phyloP scores from a whole-genome alignment of 2,888 invertebrate species.

The Lottia gigantea region DNA sequence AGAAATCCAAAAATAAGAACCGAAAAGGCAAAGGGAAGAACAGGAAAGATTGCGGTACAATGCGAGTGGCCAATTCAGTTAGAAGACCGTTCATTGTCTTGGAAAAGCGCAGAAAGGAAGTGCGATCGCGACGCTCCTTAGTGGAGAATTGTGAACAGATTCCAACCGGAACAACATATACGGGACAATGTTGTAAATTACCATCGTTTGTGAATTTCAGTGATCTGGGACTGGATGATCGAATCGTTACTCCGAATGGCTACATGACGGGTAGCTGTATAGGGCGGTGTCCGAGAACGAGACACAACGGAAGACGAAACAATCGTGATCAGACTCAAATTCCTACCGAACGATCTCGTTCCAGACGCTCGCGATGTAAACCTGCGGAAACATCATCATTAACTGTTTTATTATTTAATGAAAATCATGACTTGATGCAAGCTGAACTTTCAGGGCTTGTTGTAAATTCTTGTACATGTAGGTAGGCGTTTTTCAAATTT shows the following conservation, averaged over 20 bases:
- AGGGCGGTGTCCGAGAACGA: constrained; percentile 12
- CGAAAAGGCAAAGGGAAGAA: constrained; percentile 11
- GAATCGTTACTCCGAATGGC: constrained; percentile 22
- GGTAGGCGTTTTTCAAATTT: not conserved
- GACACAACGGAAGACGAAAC: not conserved
- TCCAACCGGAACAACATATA: constrained; percentile 1
- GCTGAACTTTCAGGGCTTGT: constrained; percentile 16
- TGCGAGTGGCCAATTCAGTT: not conserved
- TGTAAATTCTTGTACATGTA: constrained; percentile 19
- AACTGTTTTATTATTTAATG: constrained; percentile 22
- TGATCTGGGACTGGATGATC: constrained; percentile 17
- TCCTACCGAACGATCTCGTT: not conserved
- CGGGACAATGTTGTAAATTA: constrained; percentile 1
- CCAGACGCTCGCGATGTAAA: constrained; percentile 4
- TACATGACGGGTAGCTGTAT: constrained; percentile 18
- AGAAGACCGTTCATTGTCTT: not conserved
- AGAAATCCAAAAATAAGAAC: constrained; percentile 13
- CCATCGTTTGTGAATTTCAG: constrained; percentile 18
- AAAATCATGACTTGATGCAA: constrained; percentile 18
- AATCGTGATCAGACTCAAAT: not conserved
- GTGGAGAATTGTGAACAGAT: not conserved
- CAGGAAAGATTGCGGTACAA: not conserved
- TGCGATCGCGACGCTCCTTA: too few species aligned
- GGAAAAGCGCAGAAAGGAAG: too few species aligned
- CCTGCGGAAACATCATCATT: constrained; percentile 14